Conservation (phyloP, 2,888 invertebrate species). For the Congeria kusceri region DNA sequence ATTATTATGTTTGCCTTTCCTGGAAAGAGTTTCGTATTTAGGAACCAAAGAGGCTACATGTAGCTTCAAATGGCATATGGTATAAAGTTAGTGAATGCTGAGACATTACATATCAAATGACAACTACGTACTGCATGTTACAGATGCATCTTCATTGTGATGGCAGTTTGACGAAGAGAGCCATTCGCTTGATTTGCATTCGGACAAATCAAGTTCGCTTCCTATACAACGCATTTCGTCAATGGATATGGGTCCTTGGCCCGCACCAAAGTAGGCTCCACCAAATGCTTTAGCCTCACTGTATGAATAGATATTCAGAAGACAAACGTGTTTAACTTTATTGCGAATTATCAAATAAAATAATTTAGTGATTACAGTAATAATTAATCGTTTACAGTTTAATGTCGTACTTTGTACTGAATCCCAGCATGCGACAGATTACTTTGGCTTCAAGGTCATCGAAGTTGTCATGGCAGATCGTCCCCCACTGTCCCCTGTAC, state of each 20-base stretch:
- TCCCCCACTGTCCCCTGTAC: background rate
- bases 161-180: background rate
- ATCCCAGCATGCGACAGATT: slow-evolving; percentile 16
- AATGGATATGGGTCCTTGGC: background rate
- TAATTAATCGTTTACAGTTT: no score
- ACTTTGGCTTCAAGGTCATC: slow-evolving; percentile 20
- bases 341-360: no score
- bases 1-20: no score
- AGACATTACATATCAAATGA: no score
- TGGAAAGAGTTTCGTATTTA: no score
- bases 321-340: no score
- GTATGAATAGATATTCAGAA: no score
- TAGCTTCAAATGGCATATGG: no score
- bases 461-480: slow-evolving; percentile 13
- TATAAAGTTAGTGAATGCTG: no score
- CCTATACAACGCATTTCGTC: slow-evolving; percentile 14
- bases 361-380: no score
- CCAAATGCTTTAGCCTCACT: background rate
- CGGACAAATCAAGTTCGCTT: background rate
- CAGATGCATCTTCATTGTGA: background rate
- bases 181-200: slow-evolving; percentile 13
- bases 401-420: slow-evolving; percentile 3
- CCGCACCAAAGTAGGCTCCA: background rate
- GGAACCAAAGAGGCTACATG: no score
- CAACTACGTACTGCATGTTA: background rate